Conservation (phyloP, 1,140 invertebrate genomes). For the Panagrolaimus sp. region DNA sequence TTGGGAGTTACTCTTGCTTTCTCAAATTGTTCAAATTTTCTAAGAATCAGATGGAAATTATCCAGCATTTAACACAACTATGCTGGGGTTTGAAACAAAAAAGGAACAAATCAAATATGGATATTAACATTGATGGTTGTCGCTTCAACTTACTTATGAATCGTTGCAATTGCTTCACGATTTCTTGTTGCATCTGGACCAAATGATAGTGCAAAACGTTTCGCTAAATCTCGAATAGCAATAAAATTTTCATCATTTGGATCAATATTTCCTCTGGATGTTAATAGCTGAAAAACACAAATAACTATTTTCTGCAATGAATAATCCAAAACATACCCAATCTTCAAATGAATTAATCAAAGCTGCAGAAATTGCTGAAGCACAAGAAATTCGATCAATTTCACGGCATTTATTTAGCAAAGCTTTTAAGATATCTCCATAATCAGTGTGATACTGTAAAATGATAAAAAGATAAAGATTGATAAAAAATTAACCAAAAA, state of each 20-base stretch:
- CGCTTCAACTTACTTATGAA: constrained; percentile 70
- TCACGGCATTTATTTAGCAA: constrained; percentile 91
- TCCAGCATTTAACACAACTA: no score
- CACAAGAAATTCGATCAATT: constrained; percentile 93
- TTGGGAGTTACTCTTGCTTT: no score
- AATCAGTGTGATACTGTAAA: constrained; percentile 86
- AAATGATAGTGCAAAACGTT: constrained; percentile 91
- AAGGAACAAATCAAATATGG: no score
- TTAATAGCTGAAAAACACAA: constrained; percentile 21
- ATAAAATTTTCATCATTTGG: constrained; percentile 38
- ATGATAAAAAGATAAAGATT: constrained; percentile 13
- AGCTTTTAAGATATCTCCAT: constrained; percentile 98
- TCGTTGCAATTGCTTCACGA: constrained; percentile 86
- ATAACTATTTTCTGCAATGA: constrained; percentile 14
- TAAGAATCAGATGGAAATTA: no score
- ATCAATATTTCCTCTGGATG: constrained; percentile 25
- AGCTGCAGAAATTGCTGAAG: constrained; percentile 73
- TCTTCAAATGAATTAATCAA: constrained; percentile 27
- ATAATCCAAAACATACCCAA: constrained; percentile 19
- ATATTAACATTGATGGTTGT: no score
- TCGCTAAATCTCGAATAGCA: constrained; percentile 74
- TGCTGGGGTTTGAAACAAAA: no score
- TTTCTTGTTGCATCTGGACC: constrained; percentile 94
- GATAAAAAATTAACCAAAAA: constrained; percentile 2
- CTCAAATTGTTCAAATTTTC: no score